Base-by-base conservation (phyloP, 2,797 vertebrate species). In the Pitangus sulphuratus region DNA sequence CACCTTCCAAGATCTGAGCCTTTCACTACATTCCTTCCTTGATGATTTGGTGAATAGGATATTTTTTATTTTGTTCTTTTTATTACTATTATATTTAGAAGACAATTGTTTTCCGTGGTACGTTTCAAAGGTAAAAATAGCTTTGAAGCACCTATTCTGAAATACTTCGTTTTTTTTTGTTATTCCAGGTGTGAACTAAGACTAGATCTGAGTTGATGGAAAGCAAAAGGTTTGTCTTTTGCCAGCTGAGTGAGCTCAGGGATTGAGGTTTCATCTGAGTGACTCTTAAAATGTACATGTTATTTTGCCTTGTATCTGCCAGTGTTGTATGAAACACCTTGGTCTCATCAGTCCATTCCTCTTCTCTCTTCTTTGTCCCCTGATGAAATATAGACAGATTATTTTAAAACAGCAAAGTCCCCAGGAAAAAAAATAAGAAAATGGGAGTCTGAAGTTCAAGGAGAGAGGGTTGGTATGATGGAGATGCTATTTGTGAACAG, bases 131-230 rank as follows among this genome's bases (percentile, higher is more conserved):
- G 25, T 69, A 86, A 82, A 74, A 87, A 70, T 31, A 72, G 26
- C 33, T 96, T 84, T 82, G 56, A 95, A 80, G 50, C 18, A 77
- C 9, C 51, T 87, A 42, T 81, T 96, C 77, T 81, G 77, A 91
- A 89, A 92, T 39, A 75, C 3, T 6, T 21, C 24, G 56, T 90
- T 94, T 87, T 72, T 72, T 88, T 92, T 79, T 51, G 45, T 70
- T 90, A 84, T 90, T 51, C 56, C 58, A 70, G 35, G n/a, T 84
- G 30, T 42, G 35, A 87, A 72, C 39, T 47, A 68, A 82, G 68
- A 50, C 51, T 61, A 33, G 47, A 47, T 15, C 11, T 8, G 24
- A 78, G 61, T 18, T 84, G 74, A 58, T 24, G 24, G 89, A 89
- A 64, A 80, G 61, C 51, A 89, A 89, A 85, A 51, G 45, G 35